Conservation (phyloP, 2,797 vertebrate species). For the Sebastes vulpes region DNA sequence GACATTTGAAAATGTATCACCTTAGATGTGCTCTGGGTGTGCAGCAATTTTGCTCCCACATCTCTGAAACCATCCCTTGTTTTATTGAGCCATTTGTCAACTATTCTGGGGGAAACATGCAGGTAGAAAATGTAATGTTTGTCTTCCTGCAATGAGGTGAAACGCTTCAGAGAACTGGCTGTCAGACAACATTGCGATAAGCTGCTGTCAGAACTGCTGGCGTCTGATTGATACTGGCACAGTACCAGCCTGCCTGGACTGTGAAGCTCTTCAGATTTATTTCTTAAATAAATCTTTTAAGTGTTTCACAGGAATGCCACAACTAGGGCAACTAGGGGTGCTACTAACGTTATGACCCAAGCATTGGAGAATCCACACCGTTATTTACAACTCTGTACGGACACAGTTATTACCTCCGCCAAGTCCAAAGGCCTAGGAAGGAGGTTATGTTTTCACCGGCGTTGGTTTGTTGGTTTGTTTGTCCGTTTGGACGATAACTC, state of each 20-base stretch:
- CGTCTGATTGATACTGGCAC: not conserved
- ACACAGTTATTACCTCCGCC: not conserved
- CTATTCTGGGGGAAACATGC: not conserved
- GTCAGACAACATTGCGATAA: not conserved
- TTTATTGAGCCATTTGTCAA: not conserved
- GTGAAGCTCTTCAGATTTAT: not conserved
- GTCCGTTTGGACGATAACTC: too few species aligned
- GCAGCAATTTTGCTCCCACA: not conserved
- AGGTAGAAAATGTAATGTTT: not conserved
- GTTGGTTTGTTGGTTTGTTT: too few species aligned
- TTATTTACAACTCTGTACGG: not conserved
- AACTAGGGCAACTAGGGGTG: not conserved
- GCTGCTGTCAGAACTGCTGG: not conserved
- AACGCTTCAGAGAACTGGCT: not conserved
- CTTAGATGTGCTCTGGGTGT: not conserved
- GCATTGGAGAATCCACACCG: not conserved
- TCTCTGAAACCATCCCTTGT: not conserved
- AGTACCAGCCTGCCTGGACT: not conserved
- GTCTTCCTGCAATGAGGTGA: not conserved
- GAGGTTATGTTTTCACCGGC: too few species aligned
- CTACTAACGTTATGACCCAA: not conserved
- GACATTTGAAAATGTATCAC: not conserved
- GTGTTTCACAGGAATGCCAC: not conserved
- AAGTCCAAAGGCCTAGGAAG: too few species aligned
- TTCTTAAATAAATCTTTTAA: too few species aligned